Conservation (phyloP, 2,888 invertebrate species). For the Molorchus minor region DNA sequence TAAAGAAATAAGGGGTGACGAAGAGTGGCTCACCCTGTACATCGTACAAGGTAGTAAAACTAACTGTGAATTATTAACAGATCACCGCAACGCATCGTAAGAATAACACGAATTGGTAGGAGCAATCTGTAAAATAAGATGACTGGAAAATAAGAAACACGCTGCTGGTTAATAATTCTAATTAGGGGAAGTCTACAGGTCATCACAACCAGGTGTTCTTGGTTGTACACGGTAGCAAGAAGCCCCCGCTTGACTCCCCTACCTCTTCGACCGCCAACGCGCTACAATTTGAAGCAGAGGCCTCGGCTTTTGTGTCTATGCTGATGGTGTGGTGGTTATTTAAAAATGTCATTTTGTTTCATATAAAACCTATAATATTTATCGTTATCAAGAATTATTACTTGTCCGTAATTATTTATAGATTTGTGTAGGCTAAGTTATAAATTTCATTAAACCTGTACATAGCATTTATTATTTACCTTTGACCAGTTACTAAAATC, state of each 20-base stretch:
- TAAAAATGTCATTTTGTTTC: slow-evolving; percentile 24
- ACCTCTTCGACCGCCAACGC: slow-evolving; percentile 9
- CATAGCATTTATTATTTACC: slow-evolving; percentile 13
- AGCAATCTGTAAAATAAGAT: slow-evolving; percentile 37
- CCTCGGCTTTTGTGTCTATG: slow-evolving; percentile 10
- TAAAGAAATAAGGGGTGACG: too few species aligned
- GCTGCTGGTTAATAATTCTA: slow-evolving; percentile 61
- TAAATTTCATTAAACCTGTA: slow-evolving; percentile 21
- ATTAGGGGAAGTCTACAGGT: slow-evolving; percentile 60
- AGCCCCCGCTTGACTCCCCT: slow-evolving; percentile 43
- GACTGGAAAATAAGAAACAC: slow-evolving; percentile 54
- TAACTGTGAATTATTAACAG: slow-evolving; percentile 24
- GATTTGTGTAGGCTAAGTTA: slow-evolving; percentile 15
- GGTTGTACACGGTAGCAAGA: slow-evolving; percentile 57
- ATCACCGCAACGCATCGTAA: slow-evolving; percentile 28
- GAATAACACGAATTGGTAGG: slow-evolving; percentile 28
- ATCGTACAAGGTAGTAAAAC: too few species aligned
- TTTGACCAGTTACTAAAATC: neutral
- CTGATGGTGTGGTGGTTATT: slow-evolving; percentile 20
- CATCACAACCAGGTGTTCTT: slow-evolving; percentile 59
- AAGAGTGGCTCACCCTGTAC: too few species aligned
- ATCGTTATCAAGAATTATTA: slow-evolving; percentile 15
- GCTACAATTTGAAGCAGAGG: slow-evolving; percentile 21
- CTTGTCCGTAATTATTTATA: slow-evolving; percentile 23
- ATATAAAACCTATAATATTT: slow-evolving; percentile 14